phyloP scores from a whole-genome alignment of 2,888 invertebrate genomes.

The Aspidapion aeneum region DNA sequence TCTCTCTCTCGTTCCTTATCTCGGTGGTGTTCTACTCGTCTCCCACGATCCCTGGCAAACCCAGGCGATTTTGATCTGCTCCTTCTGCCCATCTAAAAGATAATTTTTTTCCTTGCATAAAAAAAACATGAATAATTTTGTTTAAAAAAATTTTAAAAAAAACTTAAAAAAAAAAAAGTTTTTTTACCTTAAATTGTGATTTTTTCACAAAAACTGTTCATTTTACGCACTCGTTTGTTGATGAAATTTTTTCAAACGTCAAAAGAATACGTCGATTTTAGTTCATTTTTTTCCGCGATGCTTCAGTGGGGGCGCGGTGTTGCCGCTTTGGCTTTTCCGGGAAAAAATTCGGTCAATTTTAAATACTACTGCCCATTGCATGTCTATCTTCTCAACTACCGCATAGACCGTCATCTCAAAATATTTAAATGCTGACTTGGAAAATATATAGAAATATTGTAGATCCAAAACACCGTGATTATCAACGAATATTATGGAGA shows the following conservation, averaged over 20 bases:
- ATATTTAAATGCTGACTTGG: no score
- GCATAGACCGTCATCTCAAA: no score
- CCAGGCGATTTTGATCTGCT: constrained; percentile 51
- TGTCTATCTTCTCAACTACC: no score
- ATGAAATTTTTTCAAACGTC: constrained; percentile 31
- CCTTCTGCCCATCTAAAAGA: constrained; percentile 51
- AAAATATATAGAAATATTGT: no score
- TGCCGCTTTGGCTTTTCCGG: constrained; percentile 11
- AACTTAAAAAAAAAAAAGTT: constrained; percentile 19
- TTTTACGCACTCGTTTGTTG: constrained; percentile 29
- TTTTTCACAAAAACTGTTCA: constrained; percentile 30
- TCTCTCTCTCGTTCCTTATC: constrained; percentile 51
- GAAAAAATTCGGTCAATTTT: constrained; percentile 5
- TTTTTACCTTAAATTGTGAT: constrained; percentile 32
- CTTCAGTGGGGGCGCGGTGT: constrained; percentile 37
- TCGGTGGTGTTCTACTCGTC: constrained; percentile 51
- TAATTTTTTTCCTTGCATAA: constrained; percentile 13
- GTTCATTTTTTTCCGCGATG: constrained; percentile 43
- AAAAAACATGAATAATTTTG: constrained; percentile 18
- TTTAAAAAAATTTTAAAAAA: constrained; percentile 25
- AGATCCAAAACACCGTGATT: no score
- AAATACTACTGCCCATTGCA: constrained; percentile 18
- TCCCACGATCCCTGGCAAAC: constrained; percentile 51
- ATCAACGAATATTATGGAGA: no score
- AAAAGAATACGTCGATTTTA: constrained; percentile 41